These are phyloP conservation scores for Cantharis flavilabris DNA, from an alignment of 2,888 invertebrate species.

Conservation along the genomic window DNA sequence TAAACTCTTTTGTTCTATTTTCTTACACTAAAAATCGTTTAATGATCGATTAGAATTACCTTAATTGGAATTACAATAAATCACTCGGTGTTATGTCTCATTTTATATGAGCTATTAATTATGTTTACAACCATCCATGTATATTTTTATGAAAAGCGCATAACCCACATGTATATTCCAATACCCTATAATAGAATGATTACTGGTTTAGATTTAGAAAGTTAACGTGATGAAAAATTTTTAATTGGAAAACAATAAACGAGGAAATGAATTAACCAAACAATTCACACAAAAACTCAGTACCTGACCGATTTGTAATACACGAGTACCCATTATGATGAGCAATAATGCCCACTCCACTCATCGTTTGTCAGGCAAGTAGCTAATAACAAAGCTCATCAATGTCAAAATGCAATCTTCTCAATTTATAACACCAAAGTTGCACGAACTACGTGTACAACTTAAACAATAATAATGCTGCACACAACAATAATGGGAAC, in stretches of 20 bases:
- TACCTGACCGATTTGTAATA: background rate
- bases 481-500: constrained; percentile 9
- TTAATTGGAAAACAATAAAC: background rate
- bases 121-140: background rate
- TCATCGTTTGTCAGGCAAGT: background rate
- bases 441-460: background rate
- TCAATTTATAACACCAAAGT: background rate
- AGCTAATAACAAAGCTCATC: background rate
- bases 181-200: background rate
- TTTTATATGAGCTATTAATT: background rate
- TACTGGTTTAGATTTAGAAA: background rate
- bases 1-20: background rate
- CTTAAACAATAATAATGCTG: background rate
- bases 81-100: background rate
- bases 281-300: background rate
- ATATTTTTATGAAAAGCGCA: background rate
- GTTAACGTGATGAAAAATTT: background rate
- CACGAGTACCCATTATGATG: background rate
- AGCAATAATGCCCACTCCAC: background rate
- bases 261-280: background rate
- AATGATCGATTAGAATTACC: background rate
- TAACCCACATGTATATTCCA: background rate
- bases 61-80: background rate
- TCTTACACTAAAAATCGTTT: background rate
- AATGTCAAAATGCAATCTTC: background rate